These are phyloP conservation scores for Vanessa atalanta DNA, from an alignment of 1,140 invertebrate species.

Conservation along the genomic window DNA sequence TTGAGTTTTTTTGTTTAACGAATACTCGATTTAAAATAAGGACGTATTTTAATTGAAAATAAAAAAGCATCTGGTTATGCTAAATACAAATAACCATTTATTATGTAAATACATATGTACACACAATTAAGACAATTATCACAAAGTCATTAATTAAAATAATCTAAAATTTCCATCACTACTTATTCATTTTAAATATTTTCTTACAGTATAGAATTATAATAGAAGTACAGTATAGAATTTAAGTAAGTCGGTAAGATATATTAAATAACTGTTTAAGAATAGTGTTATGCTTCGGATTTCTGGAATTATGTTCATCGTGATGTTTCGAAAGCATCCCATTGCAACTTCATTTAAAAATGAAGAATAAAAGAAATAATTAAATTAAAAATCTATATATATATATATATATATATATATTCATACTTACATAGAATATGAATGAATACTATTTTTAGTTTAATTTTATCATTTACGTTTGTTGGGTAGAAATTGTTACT, in stretches of 20 bases:
- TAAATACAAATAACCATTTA: conserved; percentile 70
- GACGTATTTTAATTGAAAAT: conserved; percentile 22
- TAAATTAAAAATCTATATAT: too few species aligned
- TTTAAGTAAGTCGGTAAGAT: neutral
- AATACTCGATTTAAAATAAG: neutral
- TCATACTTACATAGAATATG: too few species aligned
- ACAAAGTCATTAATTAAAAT: conserved; percentile 54
- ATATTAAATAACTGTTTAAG: neutral
- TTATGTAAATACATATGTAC: conserved; percentile 66
- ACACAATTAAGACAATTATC: conserved; percentile 67
- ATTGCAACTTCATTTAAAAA: too few species aligned
- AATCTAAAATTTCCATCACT: conserved; percentile 25
- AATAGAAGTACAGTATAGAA: neutral
- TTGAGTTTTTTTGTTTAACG: too few species aligned
- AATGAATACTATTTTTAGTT: too few species aligned
- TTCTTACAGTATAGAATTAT: neutral
- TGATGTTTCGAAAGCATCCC: too few species aligned
- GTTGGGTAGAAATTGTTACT: too few species aligned
- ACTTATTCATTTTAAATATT: conserved; percentile 23
- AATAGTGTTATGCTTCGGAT: neutral
- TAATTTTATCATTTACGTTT: too few species aligned
- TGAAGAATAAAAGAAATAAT: too few species aligned
- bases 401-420: too few species aligned
- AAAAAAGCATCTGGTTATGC: conserved; percentile 41
- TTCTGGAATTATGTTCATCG: neutral